Conservation (phyloP, 2,797 vertebrate genomes). For the Remorina albescens region DNA sequence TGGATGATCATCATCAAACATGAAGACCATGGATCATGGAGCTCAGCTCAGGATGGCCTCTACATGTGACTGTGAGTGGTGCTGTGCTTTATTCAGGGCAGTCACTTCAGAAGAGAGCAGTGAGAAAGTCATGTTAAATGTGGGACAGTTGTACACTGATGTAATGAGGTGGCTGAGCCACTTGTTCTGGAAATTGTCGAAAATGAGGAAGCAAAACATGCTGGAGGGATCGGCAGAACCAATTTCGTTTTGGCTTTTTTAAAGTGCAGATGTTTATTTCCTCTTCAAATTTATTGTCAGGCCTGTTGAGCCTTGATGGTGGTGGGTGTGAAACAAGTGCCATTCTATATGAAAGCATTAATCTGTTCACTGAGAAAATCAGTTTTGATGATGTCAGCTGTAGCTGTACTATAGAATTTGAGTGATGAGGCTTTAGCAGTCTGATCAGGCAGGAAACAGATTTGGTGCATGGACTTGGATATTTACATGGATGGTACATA, state of each 20-base stretch:
- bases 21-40: not conserved
- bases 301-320: too few relatives aligned
- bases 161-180: not conserved
- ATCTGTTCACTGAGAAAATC: not conserved
- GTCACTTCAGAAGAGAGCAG: not conserved
- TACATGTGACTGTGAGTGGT: not conserved
- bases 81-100: constrained; percentile 3
- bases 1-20: constrained; percentile 6
- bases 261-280: too few relatives aligned
- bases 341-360: not conserved
- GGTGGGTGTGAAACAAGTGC: too few relatives aligned
- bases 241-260: too few relatives aligned
- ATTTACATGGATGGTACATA: too few relatives aligned
- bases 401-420: too few relatives aligned
- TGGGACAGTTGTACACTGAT: too few relatives aligned
- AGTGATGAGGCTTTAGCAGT: not conserved
- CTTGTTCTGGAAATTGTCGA: not conserved
- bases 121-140: not conserved
- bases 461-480: too few relatives aligned
- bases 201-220: not conserved
- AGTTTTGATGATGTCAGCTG: too few relatives aligned
- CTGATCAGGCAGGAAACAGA: not conserved
- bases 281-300: too few relatives aligned
- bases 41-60: not conserved
- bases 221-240: too few relatives aligned